Percentiles rank a stretch among this genome's conserved stretches.
These are phyloP conservation scores for Ceryle rudis DNA, from an alignment of 2,797 vertebrate species.

Conservation along the genomic window DNA sequence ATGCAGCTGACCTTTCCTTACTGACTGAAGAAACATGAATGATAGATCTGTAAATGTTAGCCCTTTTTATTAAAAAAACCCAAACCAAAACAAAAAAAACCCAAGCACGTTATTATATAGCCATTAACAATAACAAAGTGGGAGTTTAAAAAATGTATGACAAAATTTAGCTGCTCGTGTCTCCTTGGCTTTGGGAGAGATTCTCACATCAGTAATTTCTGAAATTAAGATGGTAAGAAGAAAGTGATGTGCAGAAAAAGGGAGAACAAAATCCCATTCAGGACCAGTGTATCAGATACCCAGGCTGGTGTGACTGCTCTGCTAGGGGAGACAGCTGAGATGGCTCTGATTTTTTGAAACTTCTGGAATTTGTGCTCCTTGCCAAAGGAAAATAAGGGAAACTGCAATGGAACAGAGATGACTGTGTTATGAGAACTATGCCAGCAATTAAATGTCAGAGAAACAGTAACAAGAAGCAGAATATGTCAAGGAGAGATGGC, in stretches of 20 bases:
- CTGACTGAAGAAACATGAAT: background rate
- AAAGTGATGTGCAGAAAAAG: background rate
- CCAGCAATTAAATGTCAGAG: background rate
- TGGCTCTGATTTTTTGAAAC: background rate
- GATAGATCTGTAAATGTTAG: constrained; percentile 5
- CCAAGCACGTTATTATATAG: background rate
- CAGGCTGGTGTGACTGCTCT: background rate
- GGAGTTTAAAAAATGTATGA: background rate
- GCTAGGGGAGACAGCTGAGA: background rate
- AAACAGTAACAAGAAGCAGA: background rate
- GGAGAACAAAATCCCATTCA: background rate
- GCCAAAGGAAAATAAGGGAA: constrained; percentile 1
- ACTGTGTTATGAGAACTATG: background rate
- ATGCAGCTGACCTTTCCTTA: constrained; percentile 27
- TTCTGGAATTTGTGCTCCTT: background rate
- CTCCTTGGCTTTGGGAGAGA: background rate
- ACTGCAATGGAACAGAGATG: background rate
- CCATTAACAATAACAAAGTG: background rate
- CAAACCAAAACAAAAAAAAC: too few relatives aligned
- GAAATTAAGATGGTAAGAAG: background rate
- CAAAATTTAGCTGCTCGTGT: background rate
- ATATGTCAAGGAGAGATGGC: background rate
- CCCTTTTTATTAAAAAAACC: background rate
- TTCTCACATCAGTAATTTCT: background rate
- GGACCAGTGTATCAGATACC: background rate